A percentile compares a stretch with the other conserved stretches of the same genome.
Conservation (phyloP, 35 echinoderm and acorn worm genomes). For the Ptychodera flava region DNA sequence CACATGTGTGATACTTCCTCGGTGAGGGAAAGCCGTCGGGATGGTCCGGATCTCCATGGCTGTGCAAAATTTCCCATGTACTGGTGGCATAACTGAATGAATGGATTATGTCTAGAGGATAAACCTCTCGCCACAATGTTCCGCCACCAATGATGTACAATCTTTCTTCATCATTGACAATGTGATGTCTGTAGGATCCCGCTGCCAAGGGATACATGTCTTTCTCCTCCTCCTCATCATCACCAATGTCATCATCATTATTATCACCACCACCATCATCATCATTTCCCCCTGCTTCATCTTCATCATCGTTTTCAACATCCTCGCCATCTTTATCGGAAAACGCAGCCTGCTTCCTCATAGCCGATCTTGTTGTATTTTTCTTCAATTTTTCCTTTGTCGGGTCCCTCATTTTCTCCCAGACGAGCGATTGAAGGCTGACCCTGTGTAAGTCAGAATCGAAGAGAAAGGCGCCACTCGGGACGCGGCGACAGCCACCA, state of each 20-base stretch:
- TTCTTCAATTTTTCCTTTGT: not conserved
- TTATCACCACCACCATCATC: not conserved
- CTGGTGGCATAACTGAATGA: not conserved
- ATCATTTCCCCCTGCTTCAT: not conserved
- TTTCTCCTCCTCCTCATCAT: not conserved
- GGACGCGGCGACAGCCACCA: constrained; percentile 50
- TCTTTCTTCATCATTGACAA: not conserved
- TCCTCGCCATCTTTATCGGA: not conserved
- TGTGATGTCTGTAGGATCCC: not conserved
- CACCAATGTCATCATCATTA: not conserved
- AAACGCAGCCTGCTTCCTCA: not conserved
- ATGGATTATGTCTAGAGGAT: not conserved
- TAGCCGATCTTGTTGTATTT: too few relatives aligned
- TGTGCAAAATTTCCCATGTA: not conserved
- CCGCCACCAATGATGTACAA: not conserved
- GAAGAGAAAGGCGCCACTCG: constrained; percentile 40
- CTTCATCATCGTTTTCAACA: not conserved
- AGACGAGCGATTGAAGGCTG: constrained; percentile 25
- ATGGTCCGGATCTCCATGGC: not conserved
- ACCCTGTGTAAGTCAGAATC: constrained; percentile 51
- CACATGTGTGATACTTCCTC: not conserved
- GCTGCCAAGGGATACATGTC: not conserved
- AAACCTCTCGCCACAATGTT: not conserved
- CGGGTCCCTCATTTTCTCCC: constrained; percentile 24
- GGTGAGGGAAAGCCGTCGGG: not conserved